Base-by-base conservation (phyloP, 2,888 invertebrate species). In the Mimas tiliae region DNA sequence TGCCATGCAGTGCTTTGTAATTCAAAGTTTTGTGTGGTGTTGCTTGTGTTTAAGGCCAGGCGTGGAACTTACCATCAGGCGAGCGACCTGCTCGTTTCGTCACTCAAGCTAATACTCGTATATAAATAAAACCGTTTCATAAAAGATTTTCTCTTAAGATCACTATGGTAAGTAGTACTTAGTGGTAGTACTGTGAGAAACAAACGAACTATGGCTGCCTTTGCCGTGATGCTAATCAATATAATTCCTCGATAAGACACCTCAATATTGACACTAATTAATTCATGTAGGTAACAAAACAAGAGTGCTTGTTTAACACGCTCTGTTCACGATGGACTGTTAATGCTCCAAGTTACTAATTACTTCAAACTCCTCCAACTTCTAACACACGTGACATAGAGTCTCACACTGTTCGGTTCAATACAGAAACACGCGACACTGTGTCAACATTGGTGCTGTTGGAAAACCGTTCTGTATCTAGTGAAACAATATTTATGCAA, bases 401-500 rank as follows among this genome's bases (percentile, higher is more conserved):
- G 42, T 12, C 8, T 14, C 6, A 58, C 6, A 2, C 42, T 58
- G 58, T 19, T 19, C 19, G 11, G 9, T 11, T 58, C 12, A 19
- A 9, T 16, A 12, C 11, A 19, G 9, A 16, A 42, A 16, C 19
- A 55, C 58, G 19, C 42, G 58, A 19, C 58, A 19, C 55, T 16
- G 55, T 16, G 55, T 6, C n/a, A 38, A 38, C 19, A 42, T 42
- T 12, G 19, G 38, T 38, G 64, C 62, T 63, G 53, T 65, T 66
- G 48, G 68, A 69, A 69, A 71, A 63, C 66, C 53, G 53, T 64
- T 52, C 62, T n/a, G 58, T 72, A 71, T 72, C 68, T 69, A 67
- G 67, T 73, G 68, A 62, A 68, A 65, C 64, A 68, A 70, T 79
- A 70, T 79, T 80, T 80, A 73, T 78, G 72, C 78, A 58, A 80